These are phyloP conservation scores for Sylvilagus bachmani DNA, from an alignment of 2,113 vertebrate species.

Conservation along the genomic window DNA sequence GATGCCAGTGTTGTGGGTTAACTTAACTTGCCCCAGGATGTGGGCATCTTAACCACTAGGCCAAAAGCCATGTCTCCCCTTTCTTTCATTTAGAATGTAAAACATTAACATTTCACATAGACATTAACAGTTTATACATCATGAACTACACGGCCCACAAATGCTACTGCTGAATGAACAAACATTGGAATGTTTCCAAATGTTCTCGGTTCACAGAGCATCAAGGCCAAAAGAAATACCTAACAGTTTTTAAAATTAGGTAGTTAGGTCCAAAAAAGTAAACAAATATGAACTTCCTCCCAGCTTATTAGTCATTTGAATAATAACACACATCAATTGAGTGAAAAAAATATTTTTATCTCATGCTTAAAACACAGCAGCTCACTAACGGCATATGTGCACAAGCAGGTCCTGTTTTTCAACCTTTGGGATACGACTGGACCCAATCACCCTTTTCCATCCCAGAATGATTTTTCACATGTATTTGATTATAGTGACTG, in stretches of 20 bases:
- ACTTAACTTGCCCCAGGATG: too few relatives aligned
- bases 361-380: slow-evolving; percentile 42
- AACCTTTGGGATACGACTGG: neutral
- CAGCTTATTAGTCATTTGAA: slow-evolving; percentile 1
- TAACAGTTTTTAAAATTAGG: slow-evolving; percentile 14
- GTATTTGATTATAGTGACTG: neutral
- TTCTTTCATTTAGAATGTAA: neutral
- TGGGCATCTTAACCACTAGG: too few relatives aligned
- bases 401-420: neutral
- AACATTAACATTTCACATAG: neutral
- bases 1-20: too few relatives aligned
- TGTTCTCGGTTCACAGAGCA: slow-evolving; percentile 3
- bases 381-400: neutral
- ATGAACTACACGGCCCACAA: neutral
- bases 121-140: neutral
- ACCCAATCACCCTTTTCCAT: neutral
- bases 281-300: slow-evolving; percentile 12
- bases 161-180: neutral
- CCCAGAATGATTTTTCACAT: neutral
- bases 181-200: neutral
- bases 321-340: neutral
- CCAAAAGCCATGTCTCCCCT: neutral
- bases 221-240: slow-evolving; percentile 52
- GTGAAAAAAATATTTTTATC: neutral
- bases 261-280: slow-evolving; percentile 28